Percentiles rank a stretch among this genome's conserved stretches.
These are phyloP conservation scores for Liopterus haemorrhoidalis DNA, from an alignment of 2,888 invertebrate genomes.

Conservation along the genomic window DNA sequence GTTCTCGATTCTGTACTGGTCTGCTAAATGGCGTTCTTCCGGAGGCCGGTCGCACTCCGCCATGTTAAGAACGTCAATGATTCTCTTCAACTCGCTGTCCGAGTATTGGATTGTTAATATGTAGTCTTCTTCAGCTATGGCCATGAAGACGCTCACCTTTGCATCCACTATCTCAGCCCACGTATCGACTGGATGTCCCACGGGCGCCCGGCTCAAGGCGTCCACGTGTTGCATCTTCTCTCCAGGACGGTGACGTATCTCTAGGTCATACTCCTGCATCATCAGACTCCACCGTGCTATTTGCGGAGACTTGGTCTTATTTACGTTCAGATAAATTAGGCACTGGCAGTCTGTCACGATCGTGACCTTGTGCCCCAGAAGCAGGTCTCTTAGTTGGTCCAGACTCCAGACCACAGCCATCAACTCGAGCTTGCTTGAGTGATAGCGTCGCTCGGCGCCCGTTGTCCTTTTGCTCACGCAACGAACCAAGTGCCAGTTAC, in stretches of 20 bases:
- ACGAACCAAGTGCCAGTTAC: no score
- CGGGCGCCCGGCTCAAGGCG: conserved; percentile 27
- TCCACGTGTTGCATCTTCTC: conserved; percentile 38
- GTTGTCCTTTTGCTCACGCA: conserved; percentile 28
- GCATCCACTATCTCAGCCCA: no score
- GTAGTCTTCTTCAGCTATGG: no score
- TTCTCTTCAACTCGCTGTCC: no score
- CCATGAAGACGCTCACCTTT: no score
- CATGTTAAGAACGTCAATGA: no score
- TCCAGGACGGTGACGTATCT: conserved; percentile 25
- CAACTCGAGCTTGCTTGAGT: conserved; percentile 24
- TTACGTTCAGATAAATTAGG: no score
- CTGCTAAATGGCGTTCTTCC: no score
- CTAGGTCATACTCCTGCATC: conserved; percentile 25
- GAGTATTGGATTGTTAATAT: no score
- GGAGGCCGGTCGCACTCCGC: no score
- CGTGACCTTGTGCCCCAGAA: conserved; percentile 23
- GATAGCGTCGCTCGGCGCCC: conserved; percentile 19
- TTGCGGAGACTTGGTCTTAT: conserved; percentile 24
- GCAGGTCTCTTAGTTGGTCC: conserved; percentile 20
- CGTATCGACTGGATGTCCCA: no score
- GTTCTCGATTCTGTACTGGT: no score
- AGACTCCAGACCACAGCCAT: conserved; percentile 20
- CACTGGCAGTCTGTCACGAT: conserved; percentile 26
- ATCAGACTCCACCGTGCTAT: conserved; percentile 26